These are phyloP conservation scores for Panthera uncia DNA, from an alignment of 2,113 vertebrate species.

Conservation along the genomic window DNA sequence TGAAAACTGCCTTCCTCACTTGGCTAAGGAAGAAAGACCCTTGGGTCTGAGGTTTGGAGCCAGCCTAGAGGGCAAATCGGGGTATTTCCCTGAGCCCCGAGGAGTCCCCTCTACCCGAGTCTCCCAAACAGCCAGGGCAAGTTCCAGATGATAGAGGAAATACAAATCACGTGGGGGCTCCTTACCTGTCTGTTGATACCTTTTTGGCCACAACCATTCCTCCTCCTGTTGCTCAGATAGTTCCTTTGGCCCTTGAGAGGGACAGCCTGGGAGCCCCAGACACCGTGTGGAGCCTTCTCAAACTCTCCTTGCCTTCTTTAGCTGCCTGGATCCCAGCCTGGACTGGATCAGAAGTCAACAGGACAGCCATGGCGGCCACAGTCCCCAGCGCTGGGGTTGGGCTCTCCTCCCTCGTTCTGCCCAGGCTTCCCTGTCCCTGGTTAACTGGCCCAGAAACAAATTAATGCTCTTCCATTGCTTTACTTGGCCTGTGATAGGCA, in stretches of 20 bases:
- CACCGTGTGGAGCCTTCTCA: no score
- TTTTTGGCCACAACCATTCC: background rate
- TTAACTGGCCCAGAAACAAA: background rate
- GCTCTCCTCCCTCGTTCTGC: background rate
- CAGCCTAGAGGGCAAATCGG: background rate
- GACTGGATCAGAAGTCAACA: background rate
- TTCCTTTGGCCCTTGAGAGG: background rate
- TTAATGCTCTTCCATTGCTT: background rate
- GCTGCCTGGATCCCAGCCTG: no score
- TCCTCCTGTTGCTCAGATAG: background rate
- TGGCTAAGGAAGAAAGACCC: background rate
- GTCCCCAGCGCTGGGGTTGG: background rate
- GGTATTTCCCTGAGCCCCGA: background rate
- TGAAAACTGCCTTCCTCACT: background rate
- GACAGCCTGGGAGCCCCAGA: background rate
- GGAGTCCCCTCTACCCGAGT: background rate
- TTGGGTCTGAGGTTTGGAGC: background rate
- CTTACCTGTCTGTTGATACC: background rate
- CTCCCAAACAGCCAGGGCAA: background rate
- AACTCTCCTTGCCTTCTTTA: background rate
- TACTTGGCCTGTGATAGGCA: background rate
- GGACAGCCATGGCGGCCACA: rapidly evolving
- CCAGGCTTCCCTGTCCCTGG: background rate
- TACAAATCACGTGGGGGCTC: background rate
- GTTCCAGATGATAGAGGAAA: background rate